Conservation (phyloP, 2,888 invertebrate genomes). For the Pandemis cinnamomeana region DNA sequence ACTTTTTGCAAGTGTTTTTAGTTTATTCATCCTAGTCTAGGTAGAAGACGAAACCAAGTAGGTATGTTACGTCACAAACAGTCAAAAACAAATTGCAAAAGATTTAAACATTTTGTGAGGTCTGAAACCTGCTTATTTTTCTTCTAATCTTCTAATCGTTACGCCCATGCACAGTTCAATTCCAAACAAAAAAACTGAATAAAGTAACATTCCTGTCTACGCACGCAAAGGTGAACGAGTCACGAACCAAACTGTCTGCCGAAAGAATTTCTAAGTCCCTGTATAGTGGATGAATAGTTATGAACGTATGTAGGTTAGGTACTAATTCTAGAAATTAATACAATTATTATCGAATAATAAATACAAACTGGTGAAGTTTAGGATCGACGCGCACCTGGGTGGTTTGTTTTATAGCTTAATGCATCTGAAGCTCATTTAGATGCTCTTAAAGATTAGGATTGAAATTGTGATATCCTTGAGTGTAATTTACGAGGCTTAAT, state of each 20-base stretch:
- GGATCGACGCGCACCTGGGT: conserved; percentile 22
- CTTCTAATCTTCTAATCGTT: neutral
- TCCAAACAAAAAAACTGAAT: conserved; percentile 35
- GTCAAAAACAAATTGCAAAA: no score
- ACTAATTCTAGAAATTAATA: conserved; percentile 17
- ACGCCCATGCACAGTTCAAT: conserved; percentile 15
- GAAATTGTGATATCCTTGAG: conserved; percentile 15
- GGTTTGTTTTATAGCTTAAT: conserved; percentile 18
- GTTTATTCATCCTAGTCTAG: neutral
- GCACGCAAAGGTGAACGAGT: conserved; percentile 39
- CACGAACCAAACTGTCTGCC: conserved; percentile 34
- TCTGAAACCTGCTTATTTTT: no score
- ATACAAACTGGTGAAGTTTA: conserved; percentile 15
- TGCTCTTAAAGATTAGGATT: conserved; percentile 24
- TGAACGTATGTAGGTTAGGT: conserved; percentile 2
- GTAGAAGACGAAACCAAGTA: neutral
- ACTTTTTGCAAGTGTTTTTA: neutral
- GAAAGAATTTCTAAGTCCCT: conserved; percentile 32
- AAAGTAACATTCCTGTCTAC: conserved; percentile 38
- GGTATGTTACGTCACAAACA: neutral
- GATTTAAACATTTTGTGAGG: no score
- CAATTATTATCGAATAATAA: conserved; percentile 27
- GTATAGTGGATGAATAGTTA: no score
- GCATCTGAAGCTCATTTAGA: conserved; percentile 22
- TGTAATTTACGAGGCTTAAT: conserved; percentile 10